Evolutionary conservation across 2,113 vertebrate genomes (phyloP).

Genomic region (Bostrychus sinensis): DNA sequence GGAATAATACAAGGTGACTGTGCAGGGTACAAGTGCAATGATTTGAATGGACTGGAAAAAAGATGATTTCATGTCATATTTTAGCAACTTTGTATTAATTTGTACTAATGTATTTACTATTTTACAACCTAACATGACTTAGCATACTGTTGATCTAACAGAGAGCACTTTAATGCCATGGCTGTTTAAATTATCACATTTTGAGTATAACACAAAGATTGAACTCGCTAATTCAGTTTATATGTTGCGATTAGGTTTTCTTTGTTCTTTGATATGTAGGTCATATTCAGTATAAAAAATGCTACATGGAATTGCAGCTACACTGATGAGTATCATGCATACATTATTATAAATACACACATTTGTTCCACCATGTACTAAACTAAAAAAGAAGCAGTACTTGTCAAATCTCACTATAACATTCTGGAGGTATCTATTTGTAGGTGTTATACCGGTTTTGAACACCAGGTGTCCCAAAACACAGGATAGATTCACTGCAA

Average conservation of each 20-base stretch:
- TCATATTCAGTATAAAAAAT: too few species aligned
- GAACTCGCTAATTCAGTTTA: neutral
- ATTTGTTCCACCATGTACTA: too few species aligned
- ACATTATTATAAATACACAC: too few species aligned
- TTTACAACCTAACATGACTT: too few species aligned
- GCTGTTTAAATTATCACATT: too few species aligned
- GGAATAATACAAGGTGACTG: neutral
- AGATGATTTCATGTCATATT: neutral
- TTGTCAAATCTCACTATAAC: too few species aligned
- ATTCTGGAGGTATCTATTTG: neutral
- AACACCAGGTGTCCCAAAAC: slow-evolving; percentile 47
- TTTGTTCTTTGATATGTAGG: neutral
- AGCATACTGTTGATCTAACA: neutral
- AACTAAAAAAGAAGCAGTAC: neutral
- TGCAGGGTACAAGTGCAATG: neutral
- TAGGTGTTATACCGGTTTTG: neutral
- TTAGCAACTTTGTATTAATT: neutral
- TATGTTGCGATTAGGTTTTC: neutral
- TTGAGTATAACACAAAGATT: too few species aligned
- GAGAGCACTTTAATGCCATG: neutral
- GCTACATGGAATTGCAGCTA: too few species aligned
- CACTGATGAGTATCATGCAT: too few species aligned
- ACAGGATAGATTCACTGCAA: neutral
- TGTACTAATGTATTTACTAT: neutral
- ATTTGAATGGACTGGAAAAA: neutral